Evolutionary conservation across 2,113 vertebrate genomes (phyloP).

Genomic region (Perccottus glenii): DNA sequence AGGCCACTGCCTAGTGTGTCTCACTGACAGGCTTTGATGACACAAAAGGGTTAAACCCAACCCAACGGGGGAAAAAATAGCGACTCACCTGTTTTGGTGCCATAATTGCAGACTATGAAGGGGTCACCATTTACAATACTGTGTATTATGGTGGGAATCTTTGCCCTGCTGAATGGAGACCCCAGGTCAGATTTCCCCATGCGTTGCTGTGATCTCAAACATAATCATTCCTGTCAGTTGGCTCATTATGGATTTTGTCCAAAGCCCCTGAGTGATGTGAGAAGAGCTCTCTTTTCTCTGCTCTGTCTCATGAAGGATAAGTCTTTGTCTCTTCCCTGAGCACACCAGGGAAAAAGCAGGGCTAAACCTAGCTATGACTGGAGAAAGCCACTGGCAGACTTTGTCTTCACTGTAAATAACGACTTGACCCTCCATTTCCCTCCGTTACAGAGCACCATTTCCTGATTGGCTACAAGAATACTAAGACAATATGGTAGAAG

Average conservation of each 20-base stretch:
- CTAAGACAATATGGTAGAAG: slow-evolving; percentile 44
- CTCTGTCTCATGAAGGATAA: slow-evolving; percentile 75
- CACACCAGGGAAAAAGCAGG: slow-evolving; percentile 62
- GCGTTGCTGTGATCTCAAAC: slow-evolving; percentile 82
- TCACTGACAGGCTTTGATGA: slow-evolving; percentile 76
- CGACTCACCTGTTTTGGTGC: slow-evolving; percentile 80
- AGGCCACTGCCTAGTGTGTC: slow-evolving; percentile 62
- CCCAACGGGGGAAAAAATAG: slow-evolving; percentile 69
- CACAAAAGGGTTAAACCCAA: slow-evolving; percentile 80
- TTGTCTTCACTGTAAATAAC: slow-evolving; percentile 65
- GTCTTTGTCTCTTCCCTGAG: slow-evolving; percentile 79
- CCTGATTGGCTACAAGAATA: slow-evolving; percentile 65
- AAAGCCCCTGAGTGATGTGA: slow-evolving; percentile 89
- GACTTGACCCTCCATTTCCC: slow-evolving; percentile 10
- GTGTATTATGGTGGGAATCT: slow-evolving; percentile 88
- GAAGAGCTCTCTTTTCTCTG: slow-evolving; percentile 74
- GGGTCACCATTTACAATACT: slow-evolving; percentile 80
- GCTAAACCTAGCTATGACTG: slow-evolving; percentile 48
- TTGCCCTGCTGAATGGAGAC: slow-evolving; percentile 75
- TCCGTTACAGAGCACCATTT: slow-evolving; percentile 57
- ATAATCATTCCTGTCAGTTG: slow-evolving; percentile 90
- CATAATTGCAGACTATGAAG: slow-evolving; percentile 80
- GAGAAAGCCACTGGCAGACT: slow-evolving; percentile 42
- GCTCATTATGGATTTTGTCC: slow-evolving; percentile 88
- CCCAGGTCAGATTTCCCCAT: slow-evolving; percentile 84